Percentiles rank a stretch among this genome's conserved stretches.
Conservation (phyloP, 2,888 invertebrate genomes). For the Drosophila antonietae region DNA sequence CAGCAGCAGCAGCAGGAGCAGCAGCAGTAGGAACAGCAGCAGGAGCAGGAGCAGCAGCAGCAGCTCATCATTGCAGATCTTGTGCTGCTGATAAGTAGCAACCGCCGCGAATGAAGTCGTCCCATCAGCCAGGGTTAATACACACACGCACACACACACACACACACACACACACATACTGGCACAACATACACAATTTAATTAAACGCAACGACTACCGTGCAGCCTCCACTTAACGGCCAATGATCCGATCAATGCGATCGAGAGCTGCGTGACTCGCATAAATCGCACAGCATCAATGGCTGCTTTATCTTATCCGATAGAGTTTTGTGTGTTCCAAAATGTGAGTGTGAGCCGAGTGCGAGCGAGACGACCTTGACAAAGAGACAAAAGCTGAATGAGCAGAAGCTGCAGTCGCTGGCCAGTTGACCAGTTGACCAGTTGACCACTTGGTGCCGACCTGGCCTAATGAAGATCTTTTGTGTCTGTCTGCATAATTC, state of each 20-base stretch:
- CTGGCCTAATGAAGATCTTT: slow-evolving; percentile 61
- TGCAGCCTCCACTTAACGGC: slow-evolving; percentile 43
- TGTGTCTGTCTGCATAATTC: slow-evolving; percentile 73
- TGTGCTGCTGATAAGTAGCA: slow-evolving; percentile 61
- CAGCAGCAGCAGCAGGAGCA: slow-evolving; percentile 9
- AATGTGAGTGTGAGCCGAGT: not conserved
- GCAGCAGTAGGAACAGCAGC: slow-evolving; percentile 31
- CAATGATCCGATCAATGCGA: slow-evolving; percentile 17
- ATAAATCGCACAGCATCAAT: slow-evolving; percentile 54
- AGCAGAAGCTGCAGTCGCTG: not conserved
- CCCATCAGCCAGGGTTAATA: slow-evolving; percentile 22
- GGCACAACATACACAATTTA: slow-evolving; percentile 74
- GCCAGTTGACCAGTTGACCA: slow-evolving; percentile 10
- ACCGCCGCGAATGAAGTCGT: slow-evolving; percentile 67
- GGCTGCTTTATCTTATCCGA: slow-evolving; percentile 33
- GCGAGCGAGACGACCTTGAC: slow-evolving; percentile 10
- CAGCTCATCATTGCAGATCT: slow-evolving; percentile 63
- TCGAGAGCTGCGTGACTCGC: slow-evolving; percentile 50
- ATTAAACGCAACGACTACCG: slow-evolving; percentile 73
- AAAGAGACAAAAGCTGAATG: not conserved
- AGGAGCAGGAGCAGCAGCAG: slow-evolving; percentile 20
- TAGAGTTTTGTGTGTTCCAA: slow-evolving; percentile 2
- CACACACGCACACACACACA: slow-evolving; percentile 45
- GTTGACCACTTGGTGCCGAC: not conserved
- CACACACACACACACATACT: slow-evolving; percentile 28